Base-by-base conservation (phyloP, 2,113 vertebrate species). In the Gasterosteus nipponicus region DNA sequence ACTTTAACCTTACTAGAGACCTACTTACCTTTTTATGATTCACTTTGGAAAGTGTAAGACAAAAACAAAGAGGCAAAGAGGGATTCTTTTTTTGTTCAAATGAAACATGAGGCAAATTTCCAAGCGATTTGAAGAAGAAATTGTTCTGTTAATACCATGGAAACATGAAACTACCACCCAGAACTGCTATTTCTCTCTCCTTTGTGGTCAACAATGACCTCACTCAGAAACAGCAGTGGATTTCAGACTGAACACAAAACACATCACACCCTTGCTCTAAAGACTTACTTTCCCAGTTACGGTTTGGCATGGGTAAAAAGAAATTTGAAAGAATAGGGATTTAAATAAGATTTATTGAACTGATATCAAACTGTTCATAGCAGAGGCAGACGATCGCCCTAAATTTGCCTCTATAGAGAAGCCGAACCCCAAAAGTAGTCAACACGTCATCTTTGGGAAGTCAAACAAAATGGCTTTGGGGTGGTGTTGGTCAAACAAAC, bases 221-320 rank as follows among this genome's bases (percentile, higher is more conserved):
- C 84, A 85, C 46, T 62, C 61, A 71, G 22, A 82, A 75, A 76
- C 53, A 71, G 54, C 67, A 41, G 60, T 35, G 54, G 75, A 75
- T 81, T 83, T 69, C 81, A 79, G 66, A 72, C 61, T 58, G 39
- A 77, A 77, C 6, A n/a, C 72, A 26, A 83, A 90, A 79, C 74
- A 75, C 33, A 79, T 74, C 65, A 84, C 81, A 75, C 76, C 79
- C 78, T 63, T 16, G 5, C 73, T 69, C 51, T 18, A 33, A 80
- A 75, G 63, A 49, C 39, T 47, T 26, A 53, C 16, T 75, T 64
- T 62, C 44, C 61, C 76, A 77, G 15, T 38, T 18, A 47, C 31
- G 9, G 38, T 33, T 64, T 59, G n/a, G 67, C 57, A 46, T 59
- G 11, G 62, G 10, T 42, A 33, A 49, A 78, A 26, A 65, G 19